These are phyloP conservation scores for Podocnemis expansa DNA, from an alignment of 2,113 vertebrate species.

Conservation along the genomic window DNA sequence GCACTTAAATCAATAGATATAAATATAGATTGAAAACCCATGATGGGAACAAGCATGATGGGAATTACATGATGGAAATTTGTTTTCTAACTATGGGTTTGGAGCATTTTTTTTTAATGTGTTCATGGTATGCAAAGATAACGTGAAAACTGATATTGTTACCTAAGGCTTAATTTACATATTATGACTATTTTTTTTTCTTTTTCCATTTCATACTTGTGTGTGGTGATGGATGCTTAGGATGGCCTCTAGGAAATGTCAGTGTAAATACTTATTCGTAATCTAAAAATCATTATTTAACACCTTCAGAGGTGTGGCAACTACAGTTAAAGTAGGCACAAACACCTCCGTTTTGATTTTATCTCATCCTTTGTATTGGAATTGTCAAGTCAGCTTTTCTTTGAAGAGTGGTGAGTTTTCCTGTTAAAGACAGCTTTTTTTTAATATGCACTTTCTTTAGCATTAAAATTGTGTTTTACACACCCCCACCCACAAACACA, in stretches of 20 bases:
- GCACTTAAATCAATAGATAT: not conserved
- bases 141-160: not conserved
- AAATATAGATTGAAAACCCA: not conserved
- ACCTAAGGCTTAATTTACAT: not conserved
- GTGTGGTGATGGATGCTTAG: not conserved
- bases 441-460: not conserved
- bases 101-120: not conserved
- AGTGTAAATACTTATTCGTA: slow-evolving; percentile 30
- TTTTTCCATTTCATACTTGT: not conserved
- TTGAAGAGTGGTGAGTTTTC: slow-evolving; percentile 46
- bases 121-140: not conserved
- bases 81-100: not conserved
- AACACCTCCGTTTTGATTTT: slow-evolving; percentile 32
- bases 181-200: not conserved
- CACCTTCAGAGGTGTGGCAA: slow-evolving; percentile 40
- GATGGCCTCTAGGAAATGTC: slow-evolving; percentile 48
- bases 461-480: not conserved
- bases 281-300: slow-evolving; percentile 60
- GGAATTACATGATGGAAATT: not conserved
- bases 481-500: too few relatives aligned
- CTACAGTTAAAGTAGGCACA: slow-evolving; percentile 42
- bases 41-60: too few relatives aligned
- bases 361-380: slow-evolving; percentile 55
- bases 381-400: slow-evolving; percentile 49
- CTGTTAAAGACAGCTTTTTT: slow-evolving; percentile 44